These are phyloP conservation scores for Trachops cirrhosus DNA, from an alignment of 2,797 vertebrate species.

Conservation along the genomic window DNA sequence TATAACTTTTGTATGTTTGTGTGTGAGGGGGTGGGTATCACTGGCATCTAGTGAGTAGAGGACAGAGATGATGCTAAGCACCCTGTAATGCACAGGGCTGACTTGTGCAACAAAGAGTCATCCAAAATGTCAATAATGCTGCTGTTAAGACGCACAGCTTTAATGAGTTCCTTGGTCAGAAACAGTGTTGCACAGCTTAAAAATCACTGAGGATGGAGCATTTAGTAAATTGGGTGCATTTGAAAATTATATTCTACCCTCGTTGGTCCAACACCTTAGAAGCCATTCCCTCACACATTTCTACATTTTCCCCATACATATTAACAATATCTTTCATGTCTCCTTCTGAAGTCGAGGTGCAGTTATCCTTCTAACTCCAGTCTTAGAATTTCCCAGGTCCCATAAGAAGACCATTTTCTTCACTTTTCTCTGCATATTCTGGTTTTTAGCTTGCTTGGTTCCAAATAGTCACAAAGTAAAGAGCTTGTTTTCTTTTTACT, in stretches of 20 bases:
- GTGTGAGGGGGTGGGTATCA: neutral
- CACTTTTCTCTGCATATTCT: neutral
- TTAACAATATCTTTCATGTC: neutral
- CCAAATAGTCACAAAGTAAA: conserved; percentile 9
- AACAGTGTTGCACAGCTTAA: neutral
- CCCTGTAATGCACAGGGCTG: neutral
- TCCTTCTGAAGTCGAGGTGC: neutral
- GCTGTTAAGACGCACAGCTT: neutral
- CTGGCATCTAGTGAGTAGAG: neutral
- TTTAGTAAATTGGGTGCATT: neutral
- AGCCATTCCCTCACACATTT: neutral
- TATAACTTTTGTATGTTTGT: neutral
- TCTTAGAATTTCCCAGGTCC: neutral
- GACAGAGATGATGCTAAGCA: neutral
- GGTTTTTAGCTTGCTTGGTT: neutral
- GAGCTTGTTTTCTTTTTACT: neutral
- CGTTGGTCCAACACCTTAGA: neutral
- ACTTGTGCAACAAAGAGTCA: neutral
- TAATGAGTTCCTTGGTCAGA: neutral
- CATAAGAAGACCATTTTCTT: neutral
- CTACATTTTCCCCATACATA: neutral
- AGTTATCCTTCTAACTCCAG: neutral
- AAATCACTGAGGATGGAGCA: neutral
- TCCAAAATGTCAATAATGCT: neutral
- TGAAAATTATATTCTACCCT: neutral